Evolutionary conservation across 2,113 vertebrate species (phyloP).

Genomic region (Myrmophylax atrothorax): DNA sequence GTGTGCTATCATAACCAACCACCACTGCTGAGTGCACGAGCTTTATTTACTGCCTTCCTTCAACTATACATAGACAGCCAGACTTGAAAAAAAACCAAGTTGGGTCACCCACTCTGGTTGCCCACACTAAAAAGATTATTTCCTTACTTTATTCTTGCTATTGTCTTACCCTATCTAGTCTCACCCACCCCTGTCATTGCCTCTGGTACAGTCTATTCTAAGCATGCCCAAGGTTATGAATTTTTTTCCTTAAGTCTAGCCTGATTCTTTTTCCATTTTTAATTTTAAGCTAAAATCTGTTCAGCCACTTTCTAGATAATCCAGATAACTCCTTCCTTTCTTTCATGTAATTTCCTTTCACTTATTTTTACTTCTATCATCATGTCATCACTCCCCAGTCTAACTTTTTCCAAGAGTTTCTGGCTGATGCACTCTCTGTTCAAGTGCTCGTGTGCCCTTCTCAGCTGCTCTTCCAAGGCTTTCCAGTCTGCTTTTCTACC

Average conservation of each 20-base stretch:
- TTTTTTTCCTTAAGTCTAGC: conserved; percentile 32
- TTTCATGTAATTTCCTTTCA: conserved; percentile 58
- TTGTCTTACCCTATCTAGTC: conserved; percentile 56
- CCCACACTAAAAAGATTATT: not conserved
- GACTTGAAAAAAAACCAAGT: not conserved
- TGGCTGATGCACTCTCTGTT: not conserved
- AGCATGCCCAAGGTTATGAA: not conserved
- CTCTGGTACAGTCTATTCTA: conserved; percentile 14
- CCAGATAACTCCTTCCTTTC: conserved; percentile 64
- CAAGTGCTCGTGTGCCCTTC: not conserved
- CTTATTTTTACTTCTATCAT: conserved; percentile 54
- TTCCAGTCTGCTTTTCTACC: not conserved
- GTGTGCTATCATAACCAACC: not conserved
- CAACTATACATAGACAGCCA: not conserved
- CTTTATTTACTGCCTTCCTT: not conserved
- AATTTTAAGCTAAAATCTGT: conserved; percentile 50
- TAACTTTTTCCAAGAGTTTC: conserved; percentile 16
- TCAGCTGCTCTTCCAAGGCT: not conserved
- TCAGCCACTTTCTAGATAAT: conserved; percentile 56
- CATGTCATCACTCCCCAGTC: conserved; percentile 3
- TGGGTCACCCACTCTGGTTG: not conserved
- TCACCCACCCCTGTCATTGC: conserved; percentile 46
- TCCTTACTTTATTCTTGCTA: conserved; percentile 39
- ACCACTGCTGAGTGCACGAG: not conserved
- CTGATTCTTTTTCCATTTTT: conserved; percentile 57